Evolutionary conservation across 2,797 vertebrate species (phyloP).

Genomic region (Ibycter americanus): DNA sequence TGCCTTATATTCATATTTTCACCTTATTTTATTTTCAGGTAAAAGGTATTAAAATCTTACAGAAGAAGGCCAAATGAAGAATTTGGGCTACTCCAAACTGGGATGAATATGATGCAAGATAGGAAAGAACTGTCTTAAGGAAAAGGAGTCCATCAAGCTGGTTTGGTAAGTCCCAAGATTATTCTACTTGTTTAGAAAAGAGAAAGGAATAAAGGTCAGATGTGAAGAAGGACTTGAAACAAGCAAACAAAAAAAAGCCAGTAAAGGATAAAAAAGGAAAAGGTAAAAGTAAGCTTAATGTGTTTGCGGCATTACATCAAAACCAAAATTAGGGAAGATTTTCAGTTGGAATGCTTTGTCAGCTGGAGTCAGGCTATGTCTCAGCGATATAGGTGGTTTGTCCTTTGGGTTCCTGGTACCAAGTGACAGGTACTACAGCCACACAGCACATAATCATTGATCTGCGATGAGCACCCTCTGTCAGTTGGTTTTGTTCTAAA

Average conservation of each 20-base stretch:
- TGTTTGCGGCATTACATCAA: neutral
- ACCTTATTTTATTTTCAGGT: neutral
- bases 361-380: neutral
- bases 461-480: neutral
- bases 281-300: neutral
- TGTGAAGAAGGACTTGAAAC: neutral
- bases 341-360: neutral
- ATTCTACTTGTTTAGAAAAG: neutral
- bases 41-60: neutral
- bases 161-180: neutral
- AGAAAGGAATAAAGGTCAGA: neutral
- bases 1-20: neutral
- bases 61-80: neutral
- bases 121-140: too few species aligned
- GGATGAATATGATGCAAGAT: neutral
- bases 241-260: rapidly evolving
- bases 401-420: neutral
- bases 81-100: neutral
- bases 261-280: neutral
- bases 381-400: neutral
- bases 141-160: neutral
- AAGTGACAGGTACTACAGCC: neutral
- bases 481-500: neutral
- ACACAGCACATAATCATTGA: neutral
- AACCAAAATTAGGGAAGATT: neutral